phyloP scores from a whole-genome alignment of 1,140 invertebrate species.

The Globodera rostochiensis region DNA sequence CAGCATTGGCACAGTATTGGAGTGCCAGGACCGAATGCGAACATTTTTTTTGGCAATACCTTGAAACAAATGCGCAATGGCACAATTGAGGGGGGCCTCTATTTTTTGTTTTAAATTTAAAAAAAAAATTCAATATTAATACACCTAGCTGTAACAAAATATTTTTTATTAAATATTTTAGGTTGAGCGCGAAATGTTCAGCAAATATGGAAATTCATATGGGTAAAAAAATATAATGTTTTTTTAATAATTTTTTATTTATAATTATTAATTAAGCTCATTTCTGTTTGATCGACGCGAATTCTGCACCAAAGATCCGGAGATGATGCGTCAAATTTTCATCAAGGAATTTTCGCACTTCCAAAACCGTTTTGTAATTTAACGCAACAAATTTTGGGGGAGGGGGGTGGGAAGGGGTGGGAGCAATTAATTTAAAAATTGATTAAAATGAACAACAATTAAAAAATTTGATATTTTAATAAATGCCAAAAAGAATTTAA shows the following conservation, averaged over 20 bases:
- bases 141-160: no score
- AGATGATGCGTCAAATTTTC: constrained; percentile 22
- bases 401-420: no score
- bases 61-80: neutral
- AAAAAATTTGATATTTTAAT: neutral
- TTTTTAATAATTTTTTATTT: neutral
- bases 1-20: constrained; percentile 17
- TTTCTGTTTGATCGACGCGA: constrained; percentile 24
- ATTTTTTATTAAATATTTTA: neutral
- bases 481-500: neutral
- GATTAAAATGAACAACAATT: no score
- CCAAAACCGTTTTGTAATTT: constrained; percentile 26
- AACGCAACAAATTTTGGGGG: neutral
- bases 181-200: constrained; percentile 2
- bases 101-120: no score
- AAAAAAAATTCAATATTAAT: no score
- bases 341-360: constrained; percentile 38
- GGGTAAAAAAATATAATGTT: neutral
- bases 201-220: constrained; percentile 26
- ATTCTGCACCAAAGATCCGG: constrained; percentile 29
- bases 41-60: constrained; percentile 18
- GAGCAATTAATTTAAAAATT: neutral
- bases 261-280: neutral
- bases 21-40: constrained; percentile 10
- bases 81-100: neutral